Conservation (phyloP, 2,113 vertebrate species). For the Corythornis madagascariensis region DNA sequence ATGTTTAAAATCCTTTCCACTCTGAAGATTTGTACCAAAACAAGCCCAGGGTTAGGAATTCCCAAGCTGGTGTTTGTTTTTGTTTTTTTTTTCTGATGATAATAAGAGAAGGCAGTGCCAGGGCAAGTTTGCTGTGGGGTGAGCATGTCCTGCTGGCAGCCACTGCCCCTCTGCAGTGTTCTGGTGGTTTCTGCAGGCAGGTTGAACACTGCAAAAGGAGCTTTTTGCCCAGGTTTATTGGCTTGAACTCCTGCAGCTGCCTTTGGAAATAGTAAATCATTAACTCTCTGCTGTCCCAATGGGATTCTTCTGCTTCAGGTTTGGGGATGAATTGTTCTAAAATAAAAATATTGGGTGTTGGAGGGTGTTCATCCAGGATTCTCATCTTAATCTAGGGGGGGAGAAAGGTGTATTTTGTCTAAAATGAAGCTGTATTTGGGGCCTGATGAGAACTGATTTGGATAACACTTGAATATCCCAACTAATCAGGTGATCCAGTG, state of each 20-base stretch:
- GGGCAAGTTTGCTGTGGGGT: not conserved
- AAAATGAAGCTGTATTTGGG: not conserved
- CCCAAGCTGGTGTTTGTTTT: not conserved
- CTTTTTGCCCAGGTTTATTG: not conserved
- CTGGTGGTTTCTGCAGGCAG: not conserved
- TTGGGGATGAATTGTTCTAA: not conserved
- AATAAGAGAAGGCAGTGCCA: not conserved
- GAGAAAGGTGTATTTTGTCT: not conserved
- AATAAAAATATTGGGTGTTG: not conserved
- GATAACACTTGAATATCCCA: not conserved
- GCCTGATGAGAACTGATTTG: not conserved
- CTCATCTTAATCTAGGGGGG: not conserved
- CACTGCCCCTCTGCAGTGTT: not conserved
- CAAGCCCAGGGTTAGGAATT: not conserved
- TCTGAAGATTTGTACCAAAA: not conserved
- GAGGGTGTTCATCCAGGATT: not conserved
- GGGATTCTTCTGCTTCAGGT: not conserved
- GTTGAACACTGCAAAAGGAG: not conserved
- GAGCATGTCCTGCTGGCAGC: not conserved
- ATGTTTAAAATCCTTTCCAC: not conserved
- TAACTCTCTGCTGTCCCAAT: not conserved
- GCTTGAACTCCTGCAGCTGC: not conserved
- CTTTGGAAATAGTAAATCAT: not conserved
- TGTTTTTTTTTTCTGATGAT: too few species aligned
- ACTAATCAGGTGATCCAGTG: constrained; percentile 94